phyloP scores from a whole-genome alignment of 2,113 vertebrate genomes.

The Spermophilus dauricus region DNA sequence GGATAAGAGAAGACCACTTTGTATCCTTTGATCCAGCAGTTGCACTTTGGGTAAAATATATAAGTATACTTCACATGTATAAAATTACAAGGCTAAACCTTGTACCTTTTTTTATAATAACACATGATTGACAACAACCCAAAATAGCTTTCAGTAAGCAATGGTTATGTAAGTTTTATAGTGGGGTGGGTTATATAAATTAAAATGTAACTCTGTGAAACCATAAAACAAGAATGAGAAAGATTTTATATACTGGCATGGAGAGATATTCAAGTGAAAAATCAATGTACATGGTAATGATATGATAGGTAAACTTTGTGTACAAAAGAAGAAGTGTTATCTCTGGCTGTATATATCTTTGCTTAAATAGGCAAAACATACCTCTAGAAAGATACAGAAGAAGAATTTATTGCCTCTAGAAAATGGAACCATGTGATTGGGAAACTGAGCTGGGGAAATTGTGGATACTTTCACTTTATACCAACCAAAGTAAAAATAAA shows the following conservation, averaged over 20 bases:
- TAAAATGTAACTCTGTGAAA: not conserved
- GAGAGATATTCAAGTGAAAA: not conserved
- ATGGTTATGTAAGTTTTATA: conserved; percentile 3
- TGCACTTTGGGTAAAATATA: not conserved
- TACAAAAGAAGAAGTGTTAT: not conserved
- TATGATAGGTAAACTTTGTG: not conserved
- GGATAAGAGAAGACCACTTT: not conserved
- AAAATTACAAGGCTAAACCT: not conserved
- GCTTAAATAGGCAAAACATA: not conserved
- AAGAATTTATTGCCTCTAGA: not conserved
- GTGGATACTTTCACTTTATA: not conserved
- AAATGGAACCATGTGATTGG: not conserved
- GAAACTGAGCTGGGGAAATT: not conserved
- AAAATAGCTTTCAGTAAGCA: not conserved
- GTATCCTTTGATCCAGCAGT: not conserved
- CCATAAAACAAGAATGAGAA: conserved; percentile 25
- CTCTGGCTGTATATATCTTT: not conserved
- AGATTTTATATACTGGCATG: not conserved
- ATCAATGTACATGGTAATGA: not conserved
- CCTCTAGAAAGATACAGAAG: not conserved
- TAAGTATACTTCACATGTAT: not conserved
- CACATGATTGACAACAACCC: not conserved
- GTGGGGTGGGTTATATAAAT: not conserved
- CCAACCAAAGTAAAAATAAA: not conserved
- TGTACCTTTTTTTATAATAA: conserved; percentile 4